Evolutionary conservation across 2,113 vertebrate species (phyloP).

Genomic region (Danionella cerebrum): DNA sequence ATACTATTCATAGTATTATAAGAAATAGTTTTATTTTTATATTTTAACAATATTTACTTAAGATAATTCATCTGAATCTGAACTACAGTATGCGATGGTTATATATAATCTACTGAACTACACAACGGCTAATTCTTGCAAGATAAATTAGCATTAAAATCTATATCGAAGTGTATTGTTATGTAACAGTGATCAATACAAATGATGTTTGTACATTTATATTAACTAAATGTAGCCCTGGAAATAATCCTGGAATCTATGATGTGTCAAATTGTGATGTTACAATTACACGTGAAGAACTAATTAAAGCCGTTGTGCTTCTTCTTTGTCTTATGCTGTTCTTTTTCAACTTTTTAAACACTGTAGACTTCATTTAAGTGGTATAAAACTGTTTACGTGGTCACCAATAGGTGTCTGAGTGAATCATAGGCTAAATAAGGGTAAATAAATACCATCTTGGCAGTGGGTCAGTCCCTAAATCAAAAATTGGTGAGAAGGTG

Average conservation of each 20-base stretch:
- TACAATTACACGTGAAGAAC: constrained; percentile 18
- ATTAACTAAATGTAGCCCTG: not conserved
- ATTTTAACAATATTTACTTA: constrained; percentile 19
- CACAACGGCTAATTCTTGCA: not conserved
- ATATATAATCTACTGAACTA: not conserved
- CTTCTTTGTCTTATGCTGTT: not conserved
- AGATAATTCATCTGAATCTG: not conserved
- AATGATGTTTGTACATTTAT: constrained; percentile 11
- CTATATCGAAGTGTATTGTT: constrained; percentile 11
- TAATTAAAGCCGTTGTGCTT: constrained; percentile 29
- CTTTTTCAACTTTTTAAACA: not conserved
- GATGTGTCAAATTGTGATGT: constrained; percentile 19
- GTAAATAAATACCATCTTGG: too few relatives aligned
- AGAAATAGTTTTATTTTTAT: constrained; percentile 17
- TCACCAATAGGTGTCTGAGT: too few relatives aligned
- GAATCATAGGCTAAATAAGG: too few relatives aligned
- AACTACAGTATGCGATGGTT: not conserved
- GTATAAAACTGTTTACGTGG: too few relatives aligned
- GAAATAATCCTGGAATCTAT: constrained; percentile 4
- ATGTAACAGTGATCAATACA: constrained; percentile 15
- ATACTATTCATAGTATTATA: not conserved
- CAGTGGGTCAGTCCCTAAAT: too few relatives aligned
- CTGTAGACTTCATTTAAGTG: not conserved
- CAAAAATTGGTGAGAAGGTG: too few relatives aligned
- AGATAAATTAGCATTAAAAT: not conserved